These are phyloP conservation scores for Eupithecia abbreviata DNA, from an alignment of 2,888 invertebrate genomes.

Conservation along the genomic window DNA sequence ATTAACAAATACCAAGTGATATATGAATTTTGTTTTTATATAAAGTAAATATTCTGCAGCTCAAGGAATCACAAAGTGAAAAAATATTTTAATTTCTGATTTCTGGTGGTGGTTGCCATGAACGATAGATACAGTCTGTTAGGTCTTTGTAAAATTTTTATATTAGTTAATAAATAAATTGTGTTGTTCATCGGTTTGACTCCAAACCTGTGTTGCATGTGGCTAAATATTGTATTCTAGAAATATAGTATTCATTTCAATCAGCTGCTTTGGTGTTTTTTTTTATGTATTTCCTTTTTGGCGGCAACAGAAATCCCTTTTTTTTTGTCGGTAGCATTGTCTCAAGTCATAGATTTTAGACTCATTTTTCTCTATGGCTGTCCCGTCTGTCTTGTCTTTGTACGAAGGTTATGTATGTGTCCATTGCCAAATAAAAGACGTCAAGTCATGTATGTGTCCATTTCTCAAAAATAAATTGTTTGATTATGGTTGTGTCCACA, in stretches of 20 bases:
- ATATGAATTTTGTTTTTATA: background rate
- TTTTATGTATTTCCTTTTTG: background rate
- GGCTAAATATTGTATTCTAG: conserved; percentile 1
- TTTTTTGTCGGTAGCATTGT: too few species aligned
- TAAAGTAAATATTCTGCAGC: background rate
- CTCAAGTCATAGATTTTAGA: too few species aligned
- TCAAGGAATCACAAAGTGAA: background rate
- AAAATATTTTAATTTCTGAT: background rate
- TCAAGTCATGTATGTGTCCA: background rate
- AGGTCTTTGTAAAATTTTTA: background rate
- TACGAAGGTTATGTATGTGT: too few species aligned
- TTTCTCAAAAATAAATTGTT: background rate
- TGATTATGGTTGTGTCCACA: background rate
- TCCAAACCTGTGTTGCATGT: background rate
- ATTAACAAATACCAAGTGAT: background rate
- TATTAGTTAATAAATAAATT: background rate
- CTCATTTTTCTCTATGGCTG: too few species aligned
- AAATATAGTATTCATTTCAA: background rate
- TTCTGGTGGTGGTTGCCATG: background rate
- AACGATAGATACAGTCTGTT: background rate
- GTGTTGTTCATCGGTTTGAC: background rate
- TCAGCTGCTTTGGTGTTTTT: background rate
- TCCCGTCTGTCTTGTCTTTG: too few species aligned
- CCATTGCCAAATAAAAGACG: too few species aligned
- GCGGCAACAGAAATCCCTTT: background rate